Evolutionary conservation across 2,888 invertebrate species (phyloP).

Genomic region (Drosophila longiperda): DNA sequence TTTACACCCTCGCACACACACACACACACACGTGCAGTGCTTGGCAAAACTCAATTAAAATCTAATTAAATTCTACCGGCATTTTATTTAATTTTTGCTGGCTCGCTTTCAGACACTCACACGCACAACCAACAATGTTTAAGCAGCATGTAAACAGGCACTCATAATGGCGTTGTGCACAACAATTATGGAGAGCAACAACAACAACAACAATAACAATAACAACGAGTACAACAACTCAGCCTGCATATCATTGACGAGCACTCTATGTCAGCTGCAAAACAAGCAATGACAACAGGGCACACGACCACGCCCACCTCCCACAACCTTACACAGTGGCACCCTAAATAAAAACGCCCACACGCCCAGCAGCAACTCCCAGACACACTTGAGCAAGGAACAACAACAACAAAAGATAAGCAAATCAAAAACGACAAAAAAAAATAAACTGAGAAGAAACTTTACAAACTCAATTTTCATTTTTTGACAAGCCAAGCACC

Average conservation of each 20-base stretch:
- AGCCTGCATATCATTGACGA: constrained; percentile 77
- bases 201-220: constrained; percentile 22
- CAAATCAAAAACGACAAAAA: constrained; percentile 59
- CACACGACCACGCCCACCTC: constrained; percentile 57
- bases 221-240: constrained; percentile 15
- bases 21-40: constrained; percentile 11
- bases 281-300: constrained; percentile 77
- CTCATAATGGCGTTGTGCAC: constrained; percentile 63
- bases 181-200: constrained; percentile 65
- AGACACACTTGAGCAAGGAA: constrained; percentile 50
- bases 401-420: constrained; percentile 44
- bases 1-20: not conserved
- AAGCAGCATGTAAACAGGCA: constrained; percentile 77
- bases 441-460: constrained; percentile 48
- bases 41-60: constrained; percentile 73
- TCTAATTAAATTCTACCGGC: constrained; percentile 76
- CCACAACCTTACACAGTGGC: not conserved
- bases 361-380: constrained; percentile 39
- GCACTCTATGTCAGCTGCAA: constrained; percentile 78
- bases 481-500: constrained; percentile 63
- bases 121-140: constrained; percentile 29
- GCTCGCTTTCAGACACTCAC: constrained; percentile 16
- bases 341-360: constrained; percentile 42
- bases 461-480: constrained; percentile 79
- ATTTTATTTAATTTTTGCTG: constrained; percentile 71